Conservation (phyloP, 2,113 vertebrate species). For the Eurypyga helias region DNA sequence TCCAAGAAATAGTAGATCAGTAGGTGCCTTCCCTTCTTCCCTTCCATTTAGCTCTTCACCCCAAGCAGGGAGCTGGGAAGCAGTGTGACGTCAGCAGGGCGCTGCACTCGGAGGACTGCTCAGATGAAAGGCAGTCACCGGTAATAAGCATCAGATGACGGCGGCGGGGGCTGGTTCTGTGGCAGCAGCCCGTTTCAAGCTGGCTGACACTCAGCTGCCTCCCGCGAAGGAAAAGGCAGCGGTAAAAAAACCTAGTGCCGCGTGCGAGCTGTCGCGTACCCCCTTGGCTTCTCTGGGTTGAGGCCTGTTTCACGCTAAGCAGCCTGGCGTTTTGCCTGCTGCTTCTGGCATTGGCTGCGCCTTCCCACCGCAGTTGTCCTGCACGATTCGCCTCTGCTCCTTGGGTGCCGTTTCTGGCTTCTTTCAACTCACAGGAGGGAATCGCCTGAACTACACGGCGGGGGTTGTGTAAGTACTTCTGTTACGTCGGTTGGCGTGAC, state of each 20-base stretch:
- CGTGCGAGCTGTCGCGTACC: background rate
- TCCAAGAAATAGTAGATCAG: constrained; percentile 95
- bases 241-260: fast-evolving
- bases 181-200: background rate
- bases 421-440: background rate
- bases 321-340: background rate
- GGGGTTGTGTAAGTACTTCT: background rate
- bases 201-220: background rate
- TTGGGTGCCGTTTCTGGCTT: background rate
- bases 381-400: background rate
- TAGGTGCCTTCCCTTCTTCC: constrained; percentile 42
- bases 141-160: fast-evolving
- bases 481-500: background rate
- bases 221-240: background rate
- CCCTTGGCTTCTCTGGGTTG: background rate
- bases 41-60: background rate
- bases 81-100: background rate
- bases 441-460: background rate
- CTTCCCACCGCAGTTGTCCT: background rate
- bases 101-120: fast-evolving
- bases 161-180: background rate
- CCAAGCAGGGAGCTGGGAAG: background rate
- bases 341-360: background rate
- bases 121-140: fast-evolving
- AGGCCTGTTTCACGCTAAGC: background rate